A percentile compares a stretch with the other conserved stretches of the same genome.
phyloP scores from a whole-genome alignment of 2,888 invertebrate genomes.

The Octodonta nipae region DNA sequence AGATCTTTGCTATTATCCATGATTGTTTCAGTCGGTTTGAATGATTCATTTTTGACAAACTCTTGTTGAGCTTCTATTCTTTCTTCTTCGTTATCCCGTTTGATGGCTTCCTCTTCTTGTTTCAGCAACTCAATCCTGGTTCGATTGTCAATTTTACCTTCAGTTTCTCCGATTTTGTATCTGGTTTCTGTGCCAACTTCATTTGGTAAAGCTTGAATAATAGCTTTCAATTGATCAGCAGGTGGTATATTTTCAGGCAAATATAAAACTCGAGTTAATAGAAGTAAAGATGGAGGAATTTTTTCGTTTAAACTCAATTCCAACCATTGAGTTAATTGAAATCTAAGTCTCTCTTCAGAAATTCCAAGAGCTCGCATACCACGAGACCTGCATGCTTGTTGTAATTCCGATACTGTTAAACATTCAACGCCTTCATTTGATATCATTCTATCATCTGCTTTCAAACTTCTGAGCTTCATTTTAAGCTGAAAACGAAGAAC shows the following conservation, averaged over 20 bases:
- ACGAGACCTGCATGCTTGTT: constrained; percentile 76
- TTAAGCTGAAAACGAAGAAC: constrained; percentile 75
- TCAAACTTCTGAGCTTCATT: constrained; percentile 81
- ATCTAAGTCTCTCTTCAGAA: constrained; percentile 64
- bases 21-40: too few species aligned
- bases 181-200: constrained; percentile 75
- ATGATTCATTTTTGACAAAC: too few species aligned
- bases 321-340: constrained; percentile 86
- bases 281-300: constrained; percentile 84
- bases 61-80: too few species aligned
- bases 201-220: constrained; percentile 81
- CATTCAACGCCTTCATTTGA: constrained; percentile 86
- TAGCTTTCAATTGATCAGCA: constrained; percentile 83
- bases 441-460: constrained; percentile 93
- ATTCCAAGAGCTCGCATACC: constrained; percentile 97
- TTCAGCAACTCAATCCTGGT: constrained; percentile 77
- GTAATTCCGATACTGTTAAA: constrained; percentile 76
- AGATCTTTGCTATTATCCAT: too few species aligned
- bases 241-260: constrained; percentile 84
- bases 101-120: constrained; percentile 76
- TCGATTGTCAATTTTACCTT: constrained; percentile 87
- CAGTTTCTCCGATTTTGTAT: constrained; percentile 86
- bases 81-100: too few species aligned
- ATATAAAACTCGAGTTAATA: constrained; percentile 86
- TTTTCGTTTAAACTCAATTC: constrained; percentile 88